These are phyloP conservation scores for Mustela nigripes DNA, from an alignment of 2,113 vertebrate species.

Conservation along the genomic window DNA sequence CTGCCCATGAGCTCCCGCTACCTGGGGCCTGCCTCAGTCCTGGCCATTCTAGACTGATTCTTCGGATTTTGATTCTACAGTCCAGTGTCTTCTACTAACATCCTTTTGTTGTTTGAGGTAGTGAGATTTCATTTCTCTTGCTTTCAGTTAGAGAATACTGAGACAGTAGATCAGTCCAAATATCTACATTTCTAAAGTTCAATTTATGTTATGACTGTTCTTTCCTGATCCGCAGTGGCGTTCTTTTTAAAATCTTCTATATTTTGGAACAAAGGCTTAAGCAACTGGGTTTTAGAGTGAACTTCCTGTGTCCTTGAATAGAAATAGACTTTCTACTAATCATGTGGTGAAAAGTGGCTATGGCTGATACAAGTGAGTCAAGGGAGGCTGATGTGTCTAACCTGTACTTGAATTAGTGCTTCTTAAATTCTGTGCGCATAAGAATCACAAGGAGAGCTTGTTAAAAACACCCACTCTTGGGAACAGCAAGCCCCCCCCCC, in stretches of 20 bases:
- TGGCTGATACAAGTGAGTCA: neutral
- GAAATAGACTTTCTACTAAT: neutral
- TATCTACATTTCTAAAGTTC: neutral
- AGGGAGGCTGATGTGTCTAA: neutral
- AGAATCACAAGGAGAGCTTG: neutral
- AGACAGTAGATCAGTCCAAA: neutral
- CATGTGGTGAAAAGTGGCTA: neutral
- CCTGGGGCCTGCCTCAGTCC: neutral
- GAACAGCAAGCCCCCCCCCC: rapidly evolving
- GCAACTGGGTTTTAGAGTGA: neutral
- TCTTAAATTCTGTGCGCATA: neutral
- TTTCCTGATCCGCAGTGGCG: neutral
- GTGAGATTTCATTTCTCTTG: neutral
- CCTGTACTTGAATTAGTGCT: neutral
- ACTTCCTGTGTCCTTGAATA: neutral
- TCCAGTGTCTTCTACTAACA: neutral
- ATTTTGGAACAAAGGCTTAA: conserved; percentile 12
- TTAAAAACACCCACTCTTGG: neutral
- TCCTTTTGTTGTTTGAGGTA: neutral
- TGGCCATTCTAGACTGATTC: neutral
- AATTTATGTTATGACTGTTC: neutral
- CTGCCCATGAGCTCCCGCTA: neutral
- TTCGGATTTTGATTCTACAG: neutral
- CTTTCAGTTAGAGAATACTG: neutral
- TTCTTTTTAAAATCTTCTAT: neutral